Evolutionary conservation across 2,888 invertebrate genomes (phyloP).

Genomic region (Crossocerus cetratus): DNA sequence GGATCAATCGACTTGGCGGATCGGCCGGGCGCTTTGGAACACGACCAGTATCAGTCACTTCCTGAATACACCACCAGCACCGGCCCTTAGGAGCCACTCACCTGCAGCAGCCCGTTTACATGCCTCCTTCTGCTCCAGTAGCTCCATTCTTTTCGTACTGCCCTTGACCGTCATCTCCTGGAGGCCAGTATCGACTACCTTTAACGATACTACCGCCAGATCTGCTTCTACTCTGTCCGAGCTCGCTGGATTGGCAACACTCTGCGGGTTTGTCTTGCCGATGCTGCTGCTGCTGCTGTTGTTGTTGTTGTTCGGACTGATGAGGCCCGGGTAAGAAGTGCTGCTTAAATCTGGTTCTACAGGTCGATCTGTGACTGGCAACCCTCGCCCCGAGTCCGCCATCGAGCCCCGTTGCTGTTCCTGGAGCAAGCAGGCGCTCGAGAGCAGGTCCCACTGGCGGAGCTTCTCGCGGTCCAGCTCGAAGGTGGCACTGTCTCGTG

Average conservation of each 20-base stretch:
- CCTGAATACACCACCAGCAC: conserved; percentile 69
- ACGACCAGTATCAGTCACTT: conserved; percentile 64
- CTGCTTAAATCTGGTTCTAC: conserved; percentile 46
- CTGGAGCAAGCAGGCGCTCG: conserved; percentile 81
- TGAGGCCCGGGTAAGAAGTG: conserved; percentile 11
- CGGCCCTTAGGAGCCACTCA: conserved; percentile 73
- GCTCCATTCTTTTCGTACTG: conserved; percentile 37
- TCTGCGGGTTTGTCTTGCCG: conserved; percentile 20
- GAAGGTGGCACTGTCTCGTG: conserved; percentile 70
- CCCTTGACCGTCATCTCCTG: conserved; percentile 27
- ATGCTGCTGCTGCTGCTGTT: background rate
- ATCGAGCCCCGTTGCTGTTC: conserved; percentile 79
- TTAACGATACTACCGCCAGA: conserved; percentile 14
- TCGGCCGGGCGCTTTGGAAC: conserved; percentile 61
- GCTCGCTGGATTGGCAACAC: background rate
- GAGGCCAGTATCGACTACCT: conserved; percentile 29
- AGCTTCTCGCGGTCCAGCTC: conserved; percentile 90
- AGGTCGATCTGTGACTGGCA: conserved; percentile 60
- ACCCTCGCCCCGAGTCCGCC: conserved; percentile 77
- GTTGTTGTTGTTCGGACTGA: conserved; percentile 19
- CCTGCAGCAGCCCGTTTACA: conserved; percentile 66
- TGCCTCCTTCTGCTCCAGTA: conserved; percentile 52
- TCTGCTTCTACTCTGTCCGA: conserved; percentile 10
- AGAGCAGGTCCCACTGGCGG: conserved; percentile 93
- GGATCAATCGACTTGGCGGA: conserved; percentile 4